These are phyloP conservation scores for Drymonia ruficornis DNA, from an alignment of 2,888 invertebrate species.

Conservation along the genomic window DNA sequence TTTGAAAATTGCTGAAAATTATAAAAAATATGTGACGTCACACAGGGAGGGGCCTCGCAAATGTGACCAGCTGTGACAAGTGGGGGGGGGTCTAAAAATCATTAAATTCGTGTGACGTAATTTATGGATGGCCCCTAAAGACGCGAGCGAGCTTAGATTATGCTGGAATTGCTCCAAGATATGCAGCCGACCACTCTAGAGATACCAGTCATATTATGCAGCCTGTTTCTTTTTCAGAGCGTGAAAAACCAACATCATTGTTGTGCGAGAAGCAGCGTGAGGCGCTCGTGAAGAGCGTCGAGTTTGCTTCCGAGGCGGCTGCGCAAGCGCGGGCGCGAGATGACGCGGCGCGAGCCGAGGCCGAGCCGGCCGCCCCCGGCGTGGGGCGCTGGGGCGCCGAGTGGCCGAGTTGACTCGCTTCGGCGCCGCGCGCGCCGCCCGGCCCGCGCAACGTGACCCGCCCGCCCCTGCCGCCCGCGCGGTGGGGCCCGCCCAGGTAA, in stretches of 20 bases:
- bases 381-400: slow-evolving; percentile 97
- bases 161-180: no score
- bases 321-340: slow-evolving; percentile 58
- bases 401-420: slow-evolving; percentile 98
- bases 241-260: slow-evolving; percentile 88
- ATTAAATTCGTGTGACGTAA: no score
- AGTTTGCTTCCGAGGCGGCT: slow-evolving; percentile 59
- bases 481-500: slow-evolving; percentile 68
- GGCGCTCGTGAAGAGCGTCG: slow-evolving; percentile 85
- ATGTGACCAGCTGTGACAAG: no score
- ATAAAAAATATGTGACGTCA: no score
- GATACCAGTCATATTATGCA: no score
- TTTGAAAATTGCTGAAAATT: no score
- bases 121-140: no score
- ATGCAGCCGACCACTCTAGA: no score
- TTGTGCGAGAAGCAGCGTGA: slow-evolving; percentile 87
- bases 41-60: no score
- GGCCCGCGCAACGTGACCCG: slow-evolving; percentile 90
- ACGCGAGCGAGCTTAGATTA: no score
- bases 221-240: slow-evolving; percentile 80
- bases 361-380: slow-evolving; percentile 87
- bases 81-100: no score
- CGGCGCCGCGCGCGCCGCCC: slow-evolving; percentile 85
- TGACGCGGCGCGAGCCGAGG: slow-evolving; percentile 71
- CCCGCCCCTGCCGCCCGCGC: slow-evolving; percentile 90